phyloP scores from a whole-genome alignment of 37 sponge, comb jelly and placozoan genomes.

The Chondrilla cf. caribensis region DNA sequence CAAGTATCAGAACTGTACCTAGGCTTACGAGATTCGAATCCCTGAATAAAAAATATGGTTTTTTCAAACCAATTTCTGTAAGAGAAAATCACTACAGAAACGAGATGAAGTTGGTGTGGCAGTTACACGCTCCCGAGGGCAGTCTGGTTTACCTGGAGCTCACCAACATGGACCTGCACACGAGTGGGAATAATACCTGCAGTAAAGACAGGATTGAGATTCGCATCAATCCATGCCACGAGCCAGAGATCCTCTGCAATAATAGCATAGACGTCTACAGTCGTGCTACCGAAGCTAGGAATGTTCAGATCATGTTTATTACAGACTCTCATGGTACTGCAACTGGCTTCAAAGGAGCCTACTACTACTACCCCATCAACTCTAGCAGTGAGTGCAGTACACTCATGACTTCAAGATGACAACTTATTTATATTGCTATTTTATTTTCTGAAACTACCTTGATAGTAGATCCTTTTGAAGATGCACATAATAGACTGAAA shows the following conservation, averaged over 20 bases:
- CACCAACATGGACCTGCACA: slow-evolving; percentile 1
- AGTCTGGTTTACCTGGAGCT: slow-evolving; percentile 7
- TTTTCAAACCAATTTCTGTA: background rate
- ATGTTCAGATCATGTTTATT: background rate
- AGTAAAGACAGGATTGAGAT: background rate
- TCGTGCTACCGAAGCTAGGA: background rate
- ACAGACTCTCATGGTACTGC: background rate
- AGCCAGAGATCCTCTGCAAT: background rate
- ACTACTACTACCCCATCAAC: slow-evolving; percentile 26
- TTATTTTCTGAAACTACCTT: background rate
- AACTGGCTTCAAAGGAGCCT: slow-evolving; percentile 5
- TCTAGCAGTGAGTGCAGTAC: slow-evolving; percentile 3
- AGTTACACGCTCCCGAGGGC: slow-evolving; percentile 3
- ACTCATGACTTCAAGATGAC: background rate
- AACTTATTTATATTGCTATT: background rate
- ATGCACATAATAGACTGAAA: background rate
- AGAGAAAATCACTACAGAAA: background rate
- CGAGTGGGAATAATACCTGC: background rate
- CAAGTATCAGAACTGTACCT: background rate
- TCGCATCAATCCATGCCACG: background rate
- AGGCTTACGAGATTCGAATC: background rate
- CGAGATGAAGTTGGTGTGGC: background rate
- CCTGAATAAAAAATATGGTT: background rate
- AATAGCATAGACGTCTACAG: background rate
- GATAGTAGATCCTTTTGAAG: slow-evolving; percentile 16